These are phyloP conservation scores for Sylvietta virens DNA, from an alignment of 2,113 vertebrate genomes.

Conservation along the genomic window DNA sequence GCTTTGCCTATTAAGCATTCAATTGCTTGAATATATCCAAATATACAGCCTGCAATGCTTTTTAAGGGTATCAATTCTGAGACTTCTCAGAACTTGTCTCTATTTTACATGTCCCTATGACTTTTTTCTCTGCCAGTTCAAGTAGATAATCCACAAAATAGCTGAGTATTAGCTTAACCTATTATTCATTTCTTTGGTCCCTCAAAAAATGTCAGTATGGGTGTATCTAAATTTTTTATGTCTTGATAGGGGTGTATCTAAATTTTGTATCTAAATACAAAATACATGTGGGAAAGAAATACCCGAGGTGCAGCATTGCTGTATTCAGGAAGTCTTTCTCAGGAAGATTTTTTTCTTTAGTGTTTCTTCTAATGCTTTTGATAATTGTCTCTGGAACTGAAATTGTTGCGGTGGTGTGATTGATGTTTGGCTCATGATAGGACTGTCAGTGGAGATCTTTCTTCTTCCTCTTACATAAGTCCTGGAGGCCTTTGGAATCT, in stretches of 20 bases:
- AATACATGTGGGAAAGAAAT: neutral
- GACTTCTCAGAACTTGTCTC: neutral
- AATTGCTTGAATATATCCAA: neutral
- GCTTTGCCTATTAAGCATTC: neutral
- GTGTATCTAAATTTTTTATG: neutral
- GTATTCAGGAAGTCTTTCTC: neutral
- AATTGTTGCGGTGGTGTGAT: neutral
- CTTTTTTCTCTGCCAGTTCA: neutral
- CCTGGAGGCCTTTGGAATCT: neutral
- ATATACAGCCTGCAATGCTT: neutral
- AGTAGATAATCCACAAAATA: neutral
- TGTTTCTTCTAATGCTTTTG: neutral
- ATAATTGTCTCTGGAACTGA: neutral
- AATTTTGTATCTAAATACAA: neutral
- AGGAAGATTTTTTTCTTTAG: neutral
- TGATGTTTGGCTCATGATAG: neutral
- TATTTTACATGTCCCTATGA: neutral
- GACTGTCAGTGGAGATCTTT: neutral
- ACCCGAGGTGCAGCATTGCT: accelerated
- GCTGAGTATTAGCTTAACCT: neutral
- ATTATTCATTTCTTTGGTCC: neutral
- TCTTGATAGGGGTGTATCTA: neutral
- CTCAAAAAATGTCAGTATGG: neutral
- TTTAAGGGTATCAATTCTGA: neutral
- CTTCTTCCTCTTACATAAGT: conserved; percentile 7